A percentile compares a stretch with the other conserved stretches of the same genome.
These are phyloP conservation scores for Hyles euphorbiae DNA, from an alignment of 1,140 invertebrate genomes.

Conservation along the genomic window DNA sequence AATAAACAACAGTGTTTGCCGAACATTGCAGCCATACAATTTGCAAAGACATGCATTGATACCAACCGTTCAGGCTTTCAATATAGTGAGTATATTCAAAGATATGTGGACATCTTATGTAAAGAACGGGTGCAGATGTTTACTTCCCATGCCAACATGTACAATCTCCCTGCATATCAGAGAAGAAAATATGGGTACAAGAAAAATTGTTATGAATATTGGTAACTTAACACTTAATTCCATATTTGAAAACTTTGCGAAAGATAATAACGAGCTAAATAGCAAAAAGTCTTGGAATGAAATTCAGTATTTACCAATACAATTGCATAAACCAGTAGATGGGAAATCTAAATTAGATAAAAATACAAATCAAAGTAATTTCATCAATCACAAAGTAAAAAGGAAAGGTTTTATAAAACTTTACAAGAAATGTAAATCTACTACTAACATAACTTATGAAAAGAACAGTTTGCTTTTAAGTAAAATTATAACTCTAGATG, in stretches of 20 bases:
- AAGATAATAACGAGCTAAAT: neutral
- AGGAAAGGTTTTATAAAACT: conserved; percentile 40
- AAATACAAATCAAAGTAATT: neutral
- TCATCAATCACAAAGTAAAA: conserved; percentile 12
- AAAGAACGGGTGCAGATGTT: too few relatives aligned
- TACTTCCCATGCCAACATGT: too few relatives aligned
- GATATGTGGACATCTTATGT: too few relatives aligned
- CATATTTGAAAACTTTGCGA: neutral
- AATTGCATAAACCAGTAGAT: too few relatives aligned
- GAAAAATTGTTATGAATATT: neutral
- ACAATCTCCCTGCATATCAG: too few relatives aligned
- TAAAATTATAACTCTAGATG: conserved; percentile 50
- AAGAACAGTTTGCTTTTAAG: conserved; percentile 30
- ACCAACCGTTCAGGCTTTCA: neutral
- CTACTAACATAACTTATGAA: conserved; percentile 34
- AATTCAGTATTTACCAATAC: neutral
- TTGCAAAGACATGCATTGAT: neutral
- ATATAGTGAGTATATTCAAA: neutral
- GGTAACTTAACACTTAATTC: conserved; percentile 11
- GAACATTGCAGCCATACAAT: conserved; percentile 15
- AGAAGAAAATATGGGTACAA: too few relatives aligned
- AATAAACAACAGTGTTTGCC: conserved; percentile 3
- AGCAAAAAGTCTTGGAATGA: neutral
- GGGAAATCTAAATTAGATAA: neutral
- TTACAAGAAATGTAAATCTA: conserved; percentile 58